Percentiles rank a stretch among this genome's conserved stretches.
Conservation (phyloP, 1,140 invertebrate genomes). For the Cataglyphis hispanica region DNA sequence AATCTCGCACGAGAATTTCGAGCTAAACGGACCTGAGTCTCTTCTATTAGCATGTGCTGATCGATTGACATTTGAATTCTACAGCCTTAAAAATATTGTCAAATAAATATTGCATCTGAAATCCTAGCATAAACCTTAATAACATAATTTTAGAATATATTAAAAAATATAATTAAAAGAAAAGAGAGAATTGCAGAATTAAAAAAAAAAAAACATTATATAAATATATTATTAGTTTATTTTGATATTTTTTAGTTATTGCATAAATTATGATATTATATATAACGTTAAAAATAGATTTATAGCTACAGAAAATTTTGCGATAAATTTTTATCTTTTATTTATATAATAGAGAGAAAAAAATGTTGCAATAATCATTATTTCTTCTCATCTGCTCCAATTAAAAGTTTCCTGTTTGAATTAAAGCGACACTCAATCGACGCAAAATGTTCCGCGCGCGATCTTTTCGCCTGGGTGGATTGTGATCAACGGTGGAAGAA, state of each 20-base stretch:
- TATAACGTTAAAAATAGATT: no score
- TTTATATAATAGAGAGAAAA: not conserved
- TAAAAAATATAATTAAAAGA: no score
- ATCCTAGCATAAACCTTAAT: no score
- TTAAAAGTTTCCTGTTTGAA: slow-evolving; percentile 48
- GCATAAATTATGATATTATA: not conserved
- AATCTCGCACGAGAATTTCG: slow-evolving; percentile 42
- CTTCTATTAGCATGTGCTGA: not conserved
- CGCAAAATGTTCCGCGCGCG: not conserved
- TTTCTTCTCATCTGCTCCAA: slow-evolving; percentile 12
- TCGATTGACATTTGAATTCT: slow-evolving; percentile 6
- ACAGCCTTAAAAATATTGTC: not conserved
- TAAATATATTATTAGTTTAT: no score
- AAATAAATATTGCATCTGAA: not conserved
- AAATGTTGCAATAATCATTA: slow-evolving; percentile 2
- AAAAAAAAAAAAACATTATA: not conserved
- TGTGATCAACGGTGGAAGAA: slow-evolving; percentile 48
- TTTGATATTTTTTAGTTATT: not conserved
- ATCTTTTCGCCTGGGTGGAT: slow-evolving; percentile 28
- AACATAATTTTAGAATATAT: no score
- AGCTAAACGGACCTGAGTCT: slow-evolving; percentile 9
- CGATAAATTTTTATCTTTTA: not conserved
- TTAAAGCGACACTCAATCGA: slow-evolving; percentile 45
- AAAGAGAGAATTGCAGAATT: not conserved
- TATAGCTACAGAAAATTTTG: not conserved